These are phyloP conservation scores for Melikaiella ostensackeni DNA, from an alignment of 2,888 invertebrate genomes.

Conservation along the genomic window DNA sequence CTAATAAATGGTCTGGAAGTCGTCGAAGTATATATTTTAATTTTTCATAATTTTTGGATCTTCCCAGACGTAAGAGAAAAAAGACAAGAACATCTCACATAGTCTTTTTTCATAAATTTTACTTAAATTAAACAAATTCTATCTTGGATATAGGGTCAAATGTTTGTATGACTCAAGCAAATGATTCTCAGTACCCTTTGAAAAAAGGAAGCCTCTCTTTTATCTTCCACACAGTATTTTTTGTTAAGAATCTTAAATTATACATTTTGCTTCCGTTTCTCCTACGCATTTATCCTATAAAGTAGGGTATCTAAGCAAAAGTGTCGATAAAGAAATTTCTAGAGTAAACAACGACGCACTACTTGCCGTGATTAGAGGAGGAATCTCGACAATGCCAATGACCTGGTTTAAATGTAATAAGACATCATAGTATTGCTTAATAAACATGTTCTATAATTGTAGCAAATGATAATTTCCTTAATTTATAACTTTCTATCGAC, in stretches of 20 bases:
- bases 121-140: no score
- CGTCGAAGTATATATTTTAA: no score
- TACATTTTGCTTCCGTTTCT: conserved; percentile 55
- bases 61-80: no score
- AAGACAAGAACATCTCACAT: no score
- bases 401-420: conserved; percentile 42
- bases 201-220: not conserved
- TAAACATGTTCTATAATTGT: conserved; percentile 9
- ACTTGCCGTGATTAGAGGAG: conserved; percentile 45
- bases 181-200: not conserved
- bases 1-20: no score
- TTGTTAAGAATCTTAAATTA: conserved; percentile 33
- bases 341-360: conserved; percentile 43
- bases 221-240: not conserved
- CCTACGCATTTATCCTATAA: conserved; percentile 40
- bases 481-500: conserved; percentile 17
- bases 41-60: no score
- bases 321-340: conserved; percentile 61
- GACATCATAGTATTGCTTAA: conserved; percentile 14
- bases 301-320: conserved; percentile 63
- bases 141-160: no score
- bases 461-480: conserved; percentile 14
- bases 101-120: no score
- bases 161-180: no score
- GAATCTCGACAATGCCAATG: conserved; percentile 53